Conservation (phyloP, 2,888 invertebrate genomes). For the Macrosoma leucophasiata region DNA sequence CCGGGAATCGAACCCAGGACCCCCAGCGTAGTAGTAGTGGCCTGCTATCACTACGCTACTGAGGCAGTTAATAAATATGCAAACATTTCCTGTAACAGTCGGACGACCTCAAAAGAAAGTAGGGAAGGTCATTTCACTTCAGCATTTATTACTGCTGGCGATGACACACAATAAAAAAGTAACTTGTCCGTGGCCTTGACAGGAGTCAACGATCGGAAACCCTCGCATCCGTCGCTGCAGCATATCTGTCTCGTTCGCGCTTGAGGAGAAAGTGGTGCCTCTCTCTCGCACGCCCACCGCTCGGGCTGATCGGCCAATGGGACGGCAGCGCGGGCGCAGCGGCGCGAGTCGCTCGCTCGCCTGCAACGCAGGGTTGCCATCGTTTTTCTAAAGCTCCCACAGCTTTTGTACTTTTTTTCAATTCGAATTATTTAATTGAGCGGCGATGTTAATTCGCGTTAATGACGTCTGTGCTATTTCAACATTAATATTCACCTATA, state of each 20-base stretch:
- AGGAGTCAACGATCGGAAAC: slow-evolving; percentile 70
- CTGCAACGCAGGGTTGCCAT: slow-evolving; percentile 66
- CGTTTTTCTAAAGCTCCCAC: slow-evolving; percentile 62
- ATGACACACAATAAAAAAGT: slow-evolving; percentile 61
- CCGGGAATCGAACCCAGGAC: too few species aligned
- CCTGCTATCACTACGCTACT: too few species aligned
- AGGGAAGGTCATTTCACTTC: slow-evolving; percentile 58
- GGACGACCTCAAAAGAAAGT: slow-evolving; percentile 64
- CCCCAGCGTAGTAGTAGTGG: too few species aligned
- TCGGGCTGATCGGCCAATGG: slow-evolving; percentile 46
- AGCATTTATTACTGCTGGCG: slow-evolving; percentile 51
- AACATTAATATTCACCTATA: slow-evolving; percentile 53
- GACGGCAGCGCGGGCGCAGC: slow-evolving; percentile 60
- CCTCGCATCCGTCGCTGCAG: slow-evolving; percentile 69
- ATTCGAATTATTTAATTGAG: slow-evolving; percentile 53
- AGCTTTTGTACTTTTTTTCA: slow-evolving; percentile 42
- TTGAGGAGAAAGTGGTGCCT: slow-evolving; percentile 24
- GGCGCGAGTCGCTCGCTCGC: slow-evolving; percentile 67
- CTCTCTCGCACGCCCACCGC: slow-evolving; percentile 44
- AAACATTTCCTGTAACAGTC: background rate
- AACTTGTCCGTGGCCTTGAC: slow-evolving; percentile 64
- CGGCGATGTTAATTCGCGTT: slow-evolving; percentile 41
- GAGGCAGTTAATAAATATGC: too few species aligned
- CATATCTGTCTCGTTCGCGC: slow-evolving; percentile 40
- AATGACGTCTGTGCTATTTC: slow-evolving; percentile 33